Base-by-base conservation (phyloP, 2,888 invertebrate species). In the Rhaphigaster nebulosa region DNA sequence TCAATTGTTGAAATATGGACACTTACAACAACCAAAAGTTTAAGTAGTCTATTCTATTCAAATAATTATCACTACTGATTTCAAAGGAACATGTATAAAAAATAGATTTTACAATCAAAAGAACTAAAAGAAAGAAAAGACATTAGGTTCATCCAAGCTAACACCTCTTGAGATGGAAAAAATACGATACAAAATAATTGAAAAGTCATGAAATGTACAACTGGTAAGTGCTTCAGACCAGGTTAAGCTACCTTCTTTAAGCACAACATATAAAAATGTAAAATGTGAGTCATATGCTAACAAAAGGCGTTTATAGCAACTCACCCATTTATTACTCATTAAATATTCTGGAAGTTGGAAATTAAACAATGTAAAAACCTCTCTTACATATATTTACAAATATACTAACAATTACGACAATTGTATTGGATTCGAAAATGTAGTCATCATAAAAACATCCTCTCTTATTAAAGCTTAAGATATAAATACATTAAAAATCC, bases 261-360 rank as follows among this genome's bases (percentile, higher is more conserved):
- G 84, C 84, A 84, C 84, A 84, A 84, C 84, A 84, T 84, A 84
- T 50, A 84, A 84, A 84, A 84, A 84, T 84, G 84, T 84, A 84
- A 84, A 84, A 84, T 26, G 45, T 84, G 84, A 50, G 84, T n/a
- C 45, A 41, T 45, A 84, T 76, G 34, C 8, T 76, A 18, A 76
- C 70, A 65, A 65, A 65, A 65, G 1, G 29, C 18, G 29, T 65
- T 34, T 29, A 65, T 18, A 65, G 29, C 29, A 76, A 76, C 20
- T 76, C 23, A 15, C 34, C 38, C 34, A 38, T 76, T 76, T 38
- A 38, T 76, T 76, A 38, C 20, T 84, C 84, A 84, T 84, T 50
- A 84, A 41, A 45, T 50, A 45, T 84, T n/a, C 8, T 84, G 84
- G 45, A 84, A 84, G 84, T 84, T 41, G 41, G 84, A 84, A 84